Evolutionary conservation across 2,113 vertebrate genomes (phyloP).

Genomic region (Daubentonia madagascariensis): DNA sequence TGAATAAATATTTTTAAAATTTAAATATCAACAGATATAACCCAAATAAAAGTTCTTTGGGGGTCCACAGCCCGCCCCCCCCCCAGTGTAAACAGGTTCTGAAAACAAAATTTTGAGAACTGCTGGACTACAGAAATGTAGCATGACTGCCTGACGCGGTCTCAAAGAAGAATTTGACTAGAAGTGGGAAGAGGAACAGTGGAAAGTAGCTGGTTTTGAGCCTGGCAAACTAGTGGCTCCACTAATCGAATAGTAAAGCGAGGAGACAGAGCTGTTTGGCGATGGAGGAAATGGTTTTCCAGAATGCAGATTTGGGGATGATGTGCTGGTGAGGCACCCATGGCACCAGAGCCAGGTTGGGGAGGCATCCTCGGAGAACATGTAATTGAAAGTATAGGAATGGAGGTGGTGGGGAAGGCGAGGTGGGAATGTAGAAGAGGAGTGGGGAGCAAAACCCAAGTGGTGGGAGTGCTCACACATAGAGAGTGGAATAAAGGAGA

Average conservation of each 20-base stretch:
- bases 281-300: neutral
- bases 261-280: neutral
- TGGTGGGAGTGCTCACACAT: neutral
- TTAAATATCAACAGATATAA: neutral
- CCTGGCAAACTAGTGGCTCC: neutral
- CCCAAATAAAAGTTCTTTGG: neutral
- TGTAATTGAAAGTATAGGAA: neutral
- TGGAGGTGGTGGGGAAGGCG: neutral
- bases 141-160: neutral
- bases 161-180: neutral
- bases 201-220: neutral
- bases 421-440: neutral
- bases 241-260: neutral
- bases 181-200: neutral
- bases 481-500: neutral
- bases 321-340: neutral
- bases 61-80: neutral
- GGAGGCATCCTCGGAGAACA: neutral
- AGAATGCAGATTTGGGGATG: neutral
- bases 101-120: neutral
- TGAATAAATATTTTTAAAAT: neutral
- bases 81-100: neutral
- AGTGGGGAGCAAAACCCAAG: neutral
- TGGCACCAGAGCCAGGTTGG: neutral
- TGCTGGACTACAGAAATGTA: neutral